Evolutionary conservation across 2,797 vertebrate species (phyloP).

Genomic region (Ptychobarbus kaznakovi): DNA sequence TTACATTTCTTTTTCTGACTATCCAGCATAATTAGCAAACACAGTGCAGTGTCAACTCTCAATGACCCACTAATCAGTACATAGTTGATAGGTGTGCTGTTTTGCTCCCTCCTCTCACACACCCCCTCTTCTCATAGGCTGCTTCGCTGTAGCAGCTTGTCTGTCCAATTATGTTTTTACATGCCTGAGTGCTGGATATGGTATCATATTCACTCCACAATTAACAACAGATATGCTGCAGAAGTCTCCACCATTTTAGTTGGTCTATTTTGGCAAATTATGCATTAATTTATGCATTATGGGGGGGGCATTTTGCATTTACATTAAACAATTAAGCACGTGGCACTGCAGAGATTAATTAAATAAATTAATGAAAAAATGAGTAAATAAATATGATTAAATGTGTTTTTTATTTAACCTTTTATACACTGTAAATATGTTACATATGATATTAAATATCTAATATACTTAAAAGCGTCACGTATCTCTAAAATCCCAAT

Average conservation of each 20-base stretch:
- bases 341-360: neutral
- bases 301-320: neutral
- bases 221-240: conserved; percentile 35
- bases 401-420: neutral
- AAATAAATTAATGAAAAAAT: neutral
- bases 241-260: neutral
- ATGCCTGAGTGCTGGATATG: neutral
- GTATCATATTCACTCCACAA: conserved; percentile 37
- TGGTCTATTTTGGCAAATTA: neutral
- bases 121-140: conserved; percentile 52
- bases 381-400: neutral
- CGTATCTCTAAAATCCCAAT: neutral
- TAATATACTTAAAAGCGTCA: neutral
- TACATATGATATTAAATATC: neutral
- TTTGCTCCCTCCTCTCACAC: conserved; percentile 43
- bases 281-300: neutral
- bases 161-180: conserved; percentile 15
- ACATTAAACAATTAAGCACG: neutral
- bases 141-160: conserved; percentile 26
- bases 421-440: neutral
- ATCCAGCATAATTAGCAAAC: conserved; percentile 37
- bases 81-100: conserved; percentile 43
- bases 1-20: neutral
- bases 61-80: conserved; percentile 32
- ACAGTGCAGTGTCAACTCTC: conserved; percentile 36